A percentile compares a stretch with the other conserved stretches of the same genome.
These are phyloP conservation scores for Campopleginae sp. DNA, from an alignment of 2,888 invertebrate genomes.

Conservation along the genomic window DNA sequence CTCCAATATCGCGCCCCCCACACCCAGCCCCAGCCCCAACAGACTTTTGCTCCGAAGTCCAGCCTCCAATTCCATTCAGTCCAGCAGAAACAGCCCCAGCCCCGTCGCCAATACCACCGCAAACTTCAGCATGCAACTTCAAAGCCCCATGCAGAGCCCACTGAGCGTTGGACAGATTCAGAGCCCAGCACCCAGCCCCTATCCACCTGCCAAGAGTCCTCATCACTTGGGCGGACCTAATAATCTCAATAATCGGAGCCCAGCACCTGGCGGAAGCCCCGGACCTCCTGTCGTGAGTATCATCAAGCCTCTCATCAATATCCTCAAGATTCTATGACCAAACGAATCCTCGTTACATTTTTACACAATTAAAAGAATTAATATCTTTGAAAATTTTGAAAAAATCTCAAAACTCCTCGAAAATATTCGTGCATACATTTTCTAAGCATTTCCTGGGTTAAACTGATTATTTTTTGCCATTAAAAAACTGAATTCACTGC, in stretches of 20 bases:
- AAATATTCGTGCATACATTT: too few species aligned
- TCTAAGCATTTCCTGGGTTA: too few species aligned
- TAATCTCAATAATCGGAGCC: constrained; percentile 81
- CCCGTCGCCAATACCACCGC: constrained; percentile 78
- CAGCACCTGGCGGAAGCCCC: constrained; percentile 83
- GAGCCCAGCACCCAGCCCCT: constrained; percentile 83
- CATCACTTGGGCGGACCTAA: constrained; percentile 79
- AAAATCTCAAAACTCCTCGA: too few species aligned
- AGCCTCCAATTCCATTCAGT: constrained; percentile 82
- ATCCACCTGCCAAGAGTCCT: constrained; percentile 83
- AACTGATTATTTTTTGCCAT: too few species aligned
- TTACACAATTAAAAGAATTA: too few species aligned
- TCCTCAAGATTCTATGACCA: not conserved
- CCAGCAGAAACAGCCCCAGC: constrained; percentile 82
- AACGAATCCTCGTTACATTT: not conserved
- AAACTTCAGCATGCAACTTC: constrained; percentile 81
- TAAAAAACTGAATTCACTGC: too few species aligned
- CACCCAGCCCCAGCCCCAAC: constrained; percentile 83
- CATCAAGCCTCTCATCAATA: not conserved
- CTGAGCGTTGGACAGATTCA: constrained; percentile 82
- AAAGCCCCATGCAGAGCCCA: constrained; percentile 83
- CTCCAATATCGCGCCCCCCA: constrained; percentile 83
- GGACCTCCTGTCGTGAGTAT: constrained; percentile 81
- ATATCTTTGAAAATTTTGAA: too few species aligned
- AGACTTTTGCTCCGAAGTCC: constrained; percentile 81